A percentile compares a stretch with the other conserved stretches of the same genome.
These are phyloP conservation scores for Gryon sp. DNA, from an alignment of 1,140 invertebrate genomes.

Conservation along the genomic window DNA sequence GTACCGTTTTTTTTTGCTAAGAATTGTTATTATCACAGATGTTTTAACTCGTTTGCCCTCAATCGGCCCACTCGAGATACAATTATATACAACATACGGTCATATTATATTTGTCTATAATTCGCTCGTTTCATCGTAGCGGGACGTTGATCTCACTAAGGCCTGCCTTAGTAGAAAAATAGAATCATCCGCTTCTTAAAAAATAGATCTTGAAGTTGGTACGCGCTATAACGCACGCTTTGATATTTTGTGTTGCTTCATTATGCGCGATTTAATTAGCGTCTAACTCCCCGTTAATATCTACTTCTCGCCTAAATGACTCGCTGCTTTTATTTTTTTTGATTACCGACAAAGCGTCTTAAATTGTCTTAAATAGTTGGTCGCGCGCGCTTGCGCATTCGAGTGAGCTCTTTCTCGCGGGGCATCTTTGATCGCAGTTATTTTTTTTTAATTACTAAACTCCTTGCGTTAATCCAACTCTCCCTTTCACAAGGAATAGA, in stretches of 20 bases:
- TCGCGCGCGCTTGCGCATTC: constrained; percentile 61
- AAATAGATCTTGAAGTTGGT: constrained; percentile 78
- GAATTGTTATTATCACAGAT: constrained; percentile 78
- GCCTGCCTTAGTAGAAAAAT: constrained; percentile 80
- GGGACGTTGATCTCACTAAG: constrained; percentile 71
- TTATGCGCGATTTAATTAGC: constrained; percentile 49
- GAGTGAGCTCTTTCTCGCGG: constrained; percentile 68
- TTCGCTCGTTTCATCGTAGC: constrained; percentile 43
- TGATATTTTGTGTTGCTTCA: too few species aligned
- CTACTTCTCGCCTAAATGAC: constrained; percentile 59
- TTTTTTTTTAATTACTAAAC: constrained; percentile 68
- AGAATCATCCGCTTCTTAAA: constrained; percentile 79
- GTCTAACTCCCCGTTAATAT: constrained; percentile 29
- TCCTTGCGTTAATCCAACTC: too few species aligned
- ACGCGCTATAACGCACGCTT: constrained; percentile 68
- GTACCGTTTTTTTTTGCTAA: constrained; percentile 73
- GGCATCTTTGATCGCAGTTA: constrained; percentile 65
- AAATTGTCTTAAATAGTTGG: constrained; percentile 61
- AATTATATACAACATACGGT: constrained; percentile 46
- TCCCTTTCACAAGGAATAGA: too few species aligned
- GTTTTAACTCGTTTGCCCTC: constrained; percentile 72
- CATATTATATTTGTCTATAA: constrained; percentile 47
- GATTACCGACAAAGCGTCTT: constrained; percentile 69
- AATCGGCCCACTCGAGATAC: constrained; percentile 43
- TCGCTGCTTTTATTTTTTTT: constrained; percentile 63